phyloP scores from a whole-genome alignment of 2,113 vertebrate genomes.

The Perca schrenkii region DNA sequence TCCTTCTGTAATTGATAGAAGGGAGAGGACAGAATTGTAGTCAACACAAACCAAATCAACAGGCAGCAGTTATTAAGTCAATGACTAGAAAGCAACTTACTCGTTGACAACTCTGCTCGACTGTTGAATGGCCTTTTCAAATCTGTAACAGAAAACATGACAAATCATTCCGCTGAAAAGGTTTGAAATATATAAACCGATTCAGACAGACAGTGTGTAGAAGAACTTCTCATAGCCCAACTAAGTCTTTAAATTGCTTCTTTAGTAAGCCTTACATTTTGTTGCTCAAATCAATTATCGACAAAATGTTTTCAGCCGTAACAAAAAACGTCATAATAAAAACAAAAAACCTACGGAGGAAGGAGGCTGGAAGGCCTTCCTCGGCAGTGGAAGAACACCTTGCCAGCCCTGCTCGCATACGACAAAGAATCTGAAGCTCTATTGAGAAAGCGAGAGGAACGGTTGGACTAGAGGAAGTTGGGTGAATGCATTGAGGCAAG shows the following conservation, averaged over 20 bases:
- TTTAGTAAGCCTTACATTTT: not conserved
- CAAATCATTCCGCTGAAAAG: not conserved
- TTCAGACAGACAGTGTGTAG: not conserved
- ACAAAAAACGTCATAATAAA: not conserved
- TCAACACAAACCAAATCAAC: constrained; percentile 20
- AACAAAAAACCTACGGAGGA: not conserved
- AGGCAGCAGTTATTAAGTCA: not conserved
- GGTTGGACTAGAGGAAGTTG: constrained; percentile 46
- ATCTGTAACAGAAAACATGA: constrained; percentile 78
- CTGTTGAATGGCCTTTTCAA: constrained; percentile 85
- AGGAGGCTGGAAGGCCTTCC: not conserved
- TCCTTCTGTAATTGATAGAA: constrained; percentile 71
- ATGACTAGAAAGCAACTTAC: constrained; percentile 79
- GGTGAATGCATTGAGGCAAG: constrained; percentile 38
- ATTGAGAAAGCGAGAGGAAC: constrained; percentile 19
- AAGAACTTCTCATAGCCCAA: not conserved
- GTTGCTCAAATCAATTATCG: accelerated
- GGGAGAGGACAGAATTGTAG: not conserved
- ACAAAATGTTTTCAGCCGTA: too few species aligned
- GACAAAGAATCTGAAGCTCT: constrained; percentile 25
- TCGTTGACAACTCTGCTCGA: constrained; percentile 75
- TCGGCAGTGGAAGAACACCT: not conserved
- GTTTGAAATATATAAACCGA: not conserved
- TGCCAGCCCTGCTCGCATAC: constrained; percentile 1
- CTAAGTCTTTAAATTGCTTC: not conserved